A percentile compares a stretch with the other conserved stretches of the same genome.
Evolutionary conservation across 2,113 vertebrate species (phyloP).

Genomic region (Ctenomys sociabilis): DNA sequence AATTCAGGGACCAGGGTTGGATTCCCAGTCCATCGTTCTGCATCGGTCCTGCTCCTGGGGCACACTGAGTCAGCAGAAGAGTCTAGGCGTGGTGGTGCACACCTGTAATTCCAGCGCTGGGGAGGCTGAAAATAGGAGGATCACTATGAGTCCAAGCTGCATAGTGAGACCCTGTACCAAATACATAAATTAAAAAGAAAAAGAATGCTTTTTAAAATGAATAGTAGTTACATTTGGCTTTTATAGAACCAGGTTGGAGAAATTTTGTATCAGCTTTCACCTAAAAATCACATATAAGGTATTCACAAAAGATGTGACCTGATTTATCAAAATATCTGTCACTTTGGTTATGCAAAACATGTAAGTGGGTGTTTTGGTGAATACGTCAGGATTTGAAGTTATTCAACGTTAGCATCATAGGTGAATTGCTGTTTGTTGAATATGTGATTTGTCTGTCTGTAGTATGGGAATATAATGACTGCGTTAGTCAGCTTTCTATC

Average conservation of each 20-base stretch:
- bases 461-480: background rate
- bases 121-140: too few species aligned
- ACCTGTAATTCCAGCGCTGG: too few species aligned
- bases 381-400: constrained; percentile 20
- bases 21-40: too few species aligned
- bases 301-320: background rate
- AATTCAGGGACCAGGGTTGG: too few species aligned
- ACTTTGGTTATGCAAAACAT: constrained; percentile 48
- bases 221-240: background rate
- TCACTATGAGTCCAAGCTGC: too few species aligned
- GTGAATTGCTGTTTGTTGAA: constrained; percentile 23
- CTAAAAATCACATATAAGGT: background rate
- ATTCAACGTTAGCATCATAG: background rate
- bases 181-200: too few species aligned
- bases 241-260: background rate
- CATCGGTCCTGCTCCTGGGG: too few species aligned
- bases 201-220: constrained; percentile 1
- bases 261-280: constrained; percentile 9
- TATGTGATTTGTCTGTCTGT: background rate
- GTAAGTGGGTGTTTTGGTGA: background rate
- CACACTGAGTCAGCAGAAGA: too few species aligned
- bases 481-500: background rate
- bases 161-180: too few species aligned
- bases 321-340: constrained; percentile 24
- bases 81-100: too few species aligned